Evolutionary conservation across 2,888 invertebrate genomes (phyloP), one percentile per base, ranked within the genome.

Genomic region (Theretra japonica): DNA sequence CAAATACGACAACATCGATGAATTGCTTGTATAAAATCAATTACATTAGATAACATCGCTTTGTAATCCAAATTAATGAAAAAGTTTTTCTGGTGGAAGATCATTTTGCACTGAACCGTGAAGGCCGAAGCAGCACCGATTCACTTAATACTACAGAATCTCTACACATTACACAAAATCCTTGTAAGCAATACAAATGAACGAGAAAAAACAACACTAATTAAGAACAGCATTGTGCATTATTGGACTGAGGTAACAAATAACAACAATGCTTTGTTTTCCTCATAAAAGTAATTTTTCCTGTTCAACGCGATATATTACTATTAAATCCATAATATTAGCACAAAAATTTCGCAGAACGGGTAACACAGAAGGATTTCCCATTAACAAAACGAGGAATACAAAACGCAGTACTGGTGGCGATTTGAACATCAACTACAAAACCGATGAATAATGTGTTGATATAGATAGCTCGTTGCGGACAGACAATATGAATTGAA

Each of bases 401-500:
- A 62, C 17, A 6, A 17, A 23, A 23, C 23, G 7, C 23, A 21
- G 17, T 65, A 48, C n/a, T n/a, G 65, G 48, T 62, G 15, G 41
- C 25, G 65, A 48, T 65, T 25, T 33, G 11, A n/a, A 41, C 62
- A 48, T 23, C 41, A 17, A 48, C 17, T 48, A 23, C 65, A 65
- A 65, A 48, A 17, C 65, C 15, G 17, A 48, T 65, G 65, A 48
- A 48, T 23, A 65, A 65, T 23, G 4, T 28, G 23, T 25, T 58
- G 23, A 59, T 53, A 50, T 59, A 50, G 28, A 60, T 28, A 21
- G 48, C 33, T 28, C 56, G 6, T 28, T 41, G 65, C 23, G 30
- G 57, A 58, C 68, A 65, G 21, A 71, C 68, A 59, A 68, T 50
- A 75, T 76, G 75, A 77, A 73, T 79, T 75, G 72, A 76, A 72